Percentiles rank a stretch among this genome's conserved stretches.
These are phyloP conservation scores for Gymnoscopelus microlampas DNA, from an alignment of 2,797 vertebrate species.

Conservation along the genomic window DNA sequence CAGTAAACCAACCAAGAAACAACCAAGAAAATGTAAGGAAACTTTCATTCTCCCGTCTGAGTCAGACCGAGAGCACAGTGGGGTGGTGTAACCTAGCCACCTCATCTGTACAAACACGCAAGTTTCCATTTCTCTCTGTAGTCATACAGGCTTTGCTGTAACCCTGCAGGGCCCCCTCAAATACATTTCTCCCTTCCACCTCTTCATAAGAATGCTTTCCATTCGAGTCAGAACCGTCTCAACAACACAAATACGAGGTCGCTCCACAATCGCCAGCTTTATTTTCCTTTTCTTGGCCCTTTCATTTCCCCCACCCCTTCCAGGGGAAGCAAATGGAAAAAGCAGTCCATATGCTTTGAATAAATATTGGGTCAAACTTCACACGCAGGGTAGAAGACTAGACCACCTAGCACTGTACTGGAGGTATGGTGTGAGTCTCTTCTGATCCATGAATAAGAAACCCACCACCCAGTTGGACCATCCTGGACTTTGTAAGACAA, in stretches of 20 bases:
- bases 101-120: conserved; percentile 10
- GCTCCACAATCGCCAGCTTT: background rate
- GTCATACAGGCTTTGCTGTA: conserved; percentile 41
- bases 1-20: background rate
- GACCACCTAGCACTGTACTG: background rate
- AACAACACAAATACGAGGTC: conserved; percentile 33
- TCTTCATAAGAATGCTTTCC: conserved; percentile 55
- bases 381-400: conserved; percentile 15
- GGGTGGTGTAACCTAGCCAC: background rate
- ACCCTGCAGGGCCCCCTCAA: background rate
- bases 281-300: conserved; percentile 9
- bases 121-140: conserved; percentile 43
- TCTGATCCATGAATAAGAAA: conserved; percentile 9
- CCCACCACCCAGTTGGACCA: background rate
- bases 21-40: background rate
- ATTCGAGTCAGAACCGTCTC: conserved; percentile 33
- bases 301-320: background rate
- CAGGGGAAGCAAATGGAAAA: conserved; percentile 41
- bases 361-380: conserved; percentile 3
- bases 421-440: background rate
- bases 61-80: background rate
- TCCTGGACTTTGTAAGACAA: conserved; percentile 21
- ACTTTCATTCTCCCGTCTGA: background rate
- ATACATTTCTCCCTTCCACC: conserved; percentile 4
- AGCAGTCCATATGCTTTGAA: conserved; percentile 10